phyloP scores from a whole-genome alignment of 1,140 invertebrate genomes.

The Coenobita brevimanus region DNA sequence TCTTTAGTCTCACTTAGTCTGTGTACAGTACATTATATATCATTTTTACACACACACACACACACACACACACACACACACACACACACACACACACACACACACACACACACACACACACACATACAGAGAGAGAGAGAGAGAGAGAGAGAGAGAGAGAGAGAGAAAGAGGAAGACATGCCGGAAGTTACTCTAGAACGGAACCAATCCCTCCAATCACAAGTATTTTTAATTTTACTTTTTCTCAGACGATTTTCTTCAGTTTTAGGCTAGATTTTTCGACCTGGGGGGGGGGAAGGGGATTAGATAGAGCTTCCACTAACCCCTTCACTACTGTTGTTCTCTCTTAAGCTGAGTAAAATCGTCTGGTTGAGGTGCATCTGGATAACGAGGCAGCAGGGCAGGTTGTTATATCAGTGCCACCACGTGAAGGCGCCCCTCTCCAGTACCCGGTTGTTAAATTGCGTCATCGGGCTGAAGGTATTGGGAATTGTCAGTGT shows the following conservation, averaged over 20 bases:
- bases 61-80: slow-evolving; percentile 45
- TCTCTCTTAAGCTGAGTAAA: background rate
- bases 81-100: slow-evolving; percentile 15
- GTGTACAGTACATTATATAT: background rate
- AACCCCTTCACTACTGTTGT: background rate
- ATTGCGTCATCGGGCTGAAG: no score
- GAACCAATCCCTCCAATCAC: background rate
- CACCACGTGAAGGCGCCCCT: no score
- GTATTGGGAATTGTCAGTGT: no score
- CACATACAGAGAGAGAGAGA: background rate
- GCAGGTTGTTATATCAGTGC: no score
- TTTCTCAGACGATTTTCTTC: background rate
- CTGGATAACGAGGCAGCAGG: background rate
- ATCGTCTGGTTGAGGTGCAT: background rate
- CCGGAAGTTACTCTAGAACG: background rate
- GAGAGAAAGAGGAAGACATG: no score
- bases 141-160: background rate
- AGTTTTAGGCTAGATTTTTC: background rate
- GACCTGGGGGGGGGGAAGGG: background rate
- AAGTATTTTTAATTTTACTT: background rate
- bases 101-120: background rate
- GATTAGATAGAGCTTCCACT: background rate
- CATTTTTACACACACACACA: slow-evolving; percentile 30
- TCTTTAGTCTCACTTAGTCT: background rate
- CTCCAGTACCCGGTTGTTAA: no score